Conservation (phyloP, 1,140 invertebrate species). For the Heliconius congener region DNA sequence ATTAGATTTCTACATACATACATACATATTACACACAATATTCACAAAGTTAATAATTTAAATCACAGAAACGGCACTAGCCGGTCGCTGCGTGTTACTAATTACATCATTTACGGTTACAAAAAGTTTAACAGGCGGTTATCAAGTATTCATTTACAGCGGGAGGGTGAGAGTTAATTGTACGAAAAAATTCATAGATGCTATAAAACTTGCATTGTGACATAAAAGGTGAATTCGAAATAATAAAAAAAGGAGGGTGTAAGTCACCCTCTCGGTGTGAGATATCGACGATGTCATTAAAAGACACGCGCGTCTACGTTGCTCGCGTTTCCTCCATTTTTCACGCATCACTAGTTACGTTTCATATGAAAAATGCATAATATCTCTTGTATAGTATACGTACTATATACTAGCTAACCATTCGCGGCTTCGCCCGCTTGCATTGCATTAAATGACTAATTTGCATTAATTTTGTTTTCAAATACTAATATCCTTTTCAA, state of each 20-base stretch:
- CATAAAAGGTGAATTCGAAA: slow-evolving; percentile 73
- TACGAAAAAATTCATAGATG: slow-evolving; percentile 71
- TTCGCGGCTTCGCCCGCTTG: too few species aligned
- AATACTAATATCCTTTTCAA: too few species aligned
- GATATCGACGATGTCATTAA: slow-evolving; percentile 67
- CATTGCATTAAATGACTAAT: too few species aligned
- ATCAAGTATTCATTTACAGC: slow-evolving; percentile 50
- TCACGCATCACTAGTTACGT: slow-evolving; percentile 62
- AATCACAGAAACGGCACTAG: slow-evolving; percentile 29
- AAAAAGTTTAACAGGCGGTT: slow-evolving; percentile 60
- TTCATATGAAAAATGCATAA: slow-evolving; percentile 54
- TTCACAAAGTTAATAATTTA: slow-evolving; percentile 28
- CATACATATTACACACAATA: slow-evolving; percentile 11
- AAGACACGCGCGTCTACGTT: slow-evolving; percentile 53
- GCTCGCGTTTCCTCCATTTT: slow-evolving; percentile 56
- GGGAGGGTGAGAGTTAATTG: slow-evolving; percentile 66
- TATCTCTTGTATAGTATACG: slow-evolving; percentile 24
- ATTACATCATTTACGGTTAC: slow-evolving; percentile 63
- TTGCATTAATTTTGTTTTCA: too few species aligned
- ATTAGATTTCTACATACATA: slow-evolving; percentile 4
- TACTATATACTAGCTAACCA: too few species aligned
- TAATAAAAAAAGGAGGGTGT: slow-evolving; percentile 64
- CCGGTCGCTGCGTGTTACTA: slow-evolving; percentile 47
- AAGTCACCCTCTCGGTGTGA: slow-evolving; percentile 46
- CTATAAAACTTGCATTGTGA: slow-evolving; percentile 73